Evolutionary conservation across 2,113 vertebrate species (phyloP), one percentile per base, ranked within the genome.

Genomic region (Phyllopteryx taeniolatus): DNA sequence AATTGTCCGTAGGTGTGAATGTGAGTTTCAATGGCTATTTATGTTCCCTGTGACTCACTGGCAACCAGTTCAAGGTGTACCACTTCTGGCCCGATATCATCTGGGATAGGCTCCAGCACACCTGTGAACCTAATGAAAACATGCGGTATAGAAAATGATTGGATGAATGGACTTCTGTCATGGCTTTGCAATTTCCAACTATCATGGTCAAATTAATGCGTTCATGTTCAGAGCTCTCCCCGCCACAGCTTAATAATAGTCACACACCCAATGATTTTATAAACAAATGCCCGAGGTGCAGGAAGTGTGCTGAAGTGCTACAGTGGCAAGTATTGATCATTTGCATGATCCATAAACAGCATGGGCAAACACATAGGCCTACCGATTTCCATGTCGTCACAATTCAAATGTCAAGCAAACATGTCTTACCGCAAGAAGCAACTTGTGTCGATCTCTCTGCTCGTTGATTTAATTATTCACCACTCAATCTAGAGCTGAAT

Each of bases 321-420:
- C 56, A 46, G 19, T 46, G n/a, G 39, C 42, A 68, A 68, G 33
- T 51, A 39, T 20, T 54, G 47, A 13, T n/a, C 5, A 71, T 59
- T 67, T 68, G 67, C 47, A 56, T 68, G 27, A 59, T 22, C 53
- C 13, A 70, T 27, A 59, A 70, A 57, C 68, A 49, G 46, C 17
- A 31, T 39, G 12, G 35, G 31, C 49, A 54, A 68, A 56, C 10
- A 49, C 59, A 6, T 61, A 39, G 35, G 35, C 35, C 35, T 39
- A 44, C 54, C 44, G 1, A 70, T 59, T 70, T 70, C 13, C 42
- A 60, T 70, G 19, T 66, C n/a, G 6, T 44, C 10, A 12, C 17
- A 6, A 70, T 70, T 70, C 27, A 59, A 43, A 59, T 70, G 22
- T 9, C 20, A 60, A 59, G 42, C 39, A 27, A 70, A 33, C 39